A percentile compares a stretch with the other conserved stretches of the same genome.
These are phyloP conservation scores for Clarias macrocephalus DNA, from an alignment of 2,113 vertebrate species.

Conservation along the genomic window DNA sequence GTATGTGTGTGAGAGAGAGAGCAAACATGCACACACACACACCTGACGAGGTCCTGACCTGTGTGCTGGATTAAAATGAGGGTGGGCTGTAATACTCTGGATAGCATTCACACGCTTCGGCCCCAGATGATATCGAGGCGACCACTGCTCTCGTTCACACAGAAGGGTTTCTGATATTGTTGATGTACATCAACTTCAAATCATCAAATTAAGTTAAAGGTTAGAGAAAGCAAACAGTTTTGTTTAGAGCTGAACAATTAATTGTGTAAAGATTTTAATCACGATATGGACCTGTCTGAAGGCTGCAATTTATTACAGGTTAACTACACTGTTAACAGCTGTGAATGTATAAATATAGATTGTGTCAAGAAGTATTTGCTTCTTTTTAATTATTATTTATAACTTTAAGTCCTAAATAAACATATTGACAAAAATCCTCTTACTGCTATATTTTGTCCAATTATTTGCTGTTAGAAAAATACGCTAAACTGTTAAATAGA, in stretches of 20 bases:
- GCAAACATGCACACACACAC: not conserved
- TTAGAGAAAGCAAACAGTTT: not conserved
- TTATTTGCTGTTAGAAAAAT: too few relatives aligned
- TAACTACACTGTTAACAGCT: too few relatives aligned
- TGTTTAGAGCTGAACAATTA: not conserved
- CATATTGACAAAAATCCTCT: too few relatives aligned
- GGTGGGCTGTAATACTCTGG: slow-evolving; percentile 36
- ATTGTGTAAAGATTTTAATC: too few relatives aligned
- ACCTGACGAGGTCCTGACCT: slow-evolving; percentile 19
- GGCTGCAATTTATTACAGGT: too few relatives aligned
- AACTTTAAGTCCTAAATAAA: too few relatives aligned
- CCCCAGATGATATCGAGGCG: not conserved
- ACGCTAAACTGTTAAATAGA: too few relatives aligned
- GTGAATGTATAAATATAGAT: too few relatives aligned
- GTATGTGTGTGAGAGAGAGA: not conserved
- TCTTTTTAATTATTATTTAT: too few relatives aligned
- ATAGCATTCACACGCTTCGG: not conserved
- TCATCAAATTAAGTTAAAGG: not conserved
- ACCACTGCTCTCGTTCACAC: slow-evolving; percentile 8
- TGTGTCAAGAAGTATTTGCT: too few relatives aligned
- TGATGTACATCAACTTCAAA: not conserved
- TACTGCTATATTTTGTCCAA: too few relatives aligned
- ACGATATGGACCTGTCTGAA: too few relatives aligned
- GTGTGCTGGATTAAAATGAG: slow-evolving; percentile 56
- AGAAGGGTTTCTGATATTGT: slow-evolving; percentile 14